Evolutionary conservation across 2,888 invertebrate species (phyloP), one percentile per base, ranked within the genome.

Genomic region (Adelognathus sp.): DNA sequence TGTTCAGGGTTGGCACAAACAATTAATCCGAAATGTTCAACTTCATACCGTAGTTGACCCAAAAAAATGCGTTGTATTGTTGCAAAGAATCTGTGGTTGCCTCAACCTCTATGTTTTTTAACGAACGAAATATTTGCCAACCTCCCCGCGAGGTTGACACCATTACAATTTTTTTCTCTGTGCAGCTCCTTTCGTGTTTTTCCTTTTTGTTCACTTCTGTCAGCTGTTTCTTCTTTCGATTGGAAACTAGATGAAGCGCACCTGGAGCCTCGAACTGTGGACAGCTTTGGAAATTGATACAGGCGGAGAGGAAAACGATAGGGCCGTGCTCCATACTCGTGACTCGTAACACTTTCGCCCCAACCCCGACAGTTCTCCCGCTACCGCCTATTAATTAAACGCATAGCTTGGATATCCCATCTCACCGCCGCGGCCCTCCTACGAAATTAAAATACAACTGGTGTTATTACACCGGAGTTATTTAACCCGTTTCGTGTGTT

Each of bases 401-500:
- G 75, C 70, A 78, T 75, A 78, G 70, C 78, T 66, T 66, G 78
- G 69, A 78, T 74, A 78, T 78, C 44, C 81, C 83, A 80, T 72
- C 61, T 70, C 39, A 75, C 70, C 66, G n/a, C n/a, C n/a, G 60
- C 64, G 41, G 50, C 24, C 9, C 29, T 29, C 36, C 36, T 27
- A 46, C 83, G 81, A 83, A 83, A 84, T 85, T 84, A 81, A 84
- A 85, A 84, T 83, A 83, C 86, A 81, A 80, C 83, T 80, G 80
- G 79, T 80, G 81, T 70, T 75, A 73, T 77, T 76, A 78, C 71
- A 67, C 67, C 64, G 76, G 75, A 82, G 79, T 79, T 75, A 79
- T 79, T 64, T 75, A 75, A 74, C 79, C 71, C 79, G 64, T 74
- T 78, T 63, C 77, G 46, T 64, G 63, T 77, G 56, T 72, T 54